Conservation (phyloP, 2,888 invertebrate species). For the Lottia scabra region DNA sequence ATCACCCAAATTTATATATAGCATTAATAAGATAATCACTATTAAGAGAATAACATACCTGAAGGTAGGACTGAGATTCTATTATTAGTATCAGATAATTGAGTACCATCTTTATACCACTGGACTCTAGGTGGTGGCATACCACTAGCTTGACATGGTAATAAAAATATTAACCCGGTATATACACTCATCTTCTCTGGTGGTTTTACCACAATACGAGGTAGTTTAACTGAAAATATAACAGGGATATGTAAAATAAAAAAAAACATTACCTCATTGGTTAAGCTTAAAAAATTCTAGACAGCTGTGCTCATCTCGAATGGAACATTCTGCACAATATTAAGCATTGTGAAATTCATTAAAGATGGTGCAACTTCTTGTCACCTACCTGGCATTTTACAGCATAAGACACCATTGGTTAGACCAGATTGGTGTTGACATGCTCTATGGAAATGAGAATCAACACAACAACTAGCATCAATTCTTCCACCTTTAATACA, state of each 20-base stretch:
- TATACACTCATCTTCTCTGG: constrained; percentile 53
- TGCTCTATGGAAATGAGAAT: constrained; percentile 59
- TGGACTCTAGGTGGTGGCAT: constrained; percentile 56
- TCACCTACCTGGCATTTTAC: constrained; percentile 55
- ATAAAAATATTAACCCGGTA: constrained; percentile 57
- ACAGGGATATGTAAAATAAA: not conserved
- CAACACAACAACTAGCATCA: constrained; percentile 65
- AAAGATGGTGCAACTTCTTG: not conserved
- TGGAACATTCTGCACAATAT: too few species aligned
- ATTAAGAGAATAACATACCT: constrained; percentile 47
- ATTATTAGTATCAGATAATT: constrained; percentile 39
- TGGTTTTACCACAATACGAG: constrained; percentile 60
- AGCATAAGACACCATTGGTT: constrained; percentile 57
- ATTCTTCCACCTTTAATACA: constrained; percentile 65
- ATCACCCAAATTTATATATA: too few species aligned
- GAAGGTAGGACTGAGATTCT: constrained; percentile 55
- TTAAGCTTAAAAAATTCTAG: too few species aligned
- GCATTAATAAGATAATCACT: too few species aligned
- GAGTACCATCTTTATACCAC: constrained; percentile 63
- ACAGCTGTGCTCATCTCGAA: too few species aligned
- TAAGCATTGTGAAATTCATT: too few species aligned
- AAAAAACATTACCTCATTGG: too few species aligned
- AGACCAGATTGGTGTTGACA: constrained; percentile 55
- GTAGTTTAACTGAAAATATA: constrained; percentile 49
- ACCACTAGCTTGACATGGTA: constrained; percentile 62